Evolutionary conservation across 1,140 invertebrate species (phyloP), one percentile per base, ranked within the genome.

Genomic region (Gonatopus flavifemur): DNA sequence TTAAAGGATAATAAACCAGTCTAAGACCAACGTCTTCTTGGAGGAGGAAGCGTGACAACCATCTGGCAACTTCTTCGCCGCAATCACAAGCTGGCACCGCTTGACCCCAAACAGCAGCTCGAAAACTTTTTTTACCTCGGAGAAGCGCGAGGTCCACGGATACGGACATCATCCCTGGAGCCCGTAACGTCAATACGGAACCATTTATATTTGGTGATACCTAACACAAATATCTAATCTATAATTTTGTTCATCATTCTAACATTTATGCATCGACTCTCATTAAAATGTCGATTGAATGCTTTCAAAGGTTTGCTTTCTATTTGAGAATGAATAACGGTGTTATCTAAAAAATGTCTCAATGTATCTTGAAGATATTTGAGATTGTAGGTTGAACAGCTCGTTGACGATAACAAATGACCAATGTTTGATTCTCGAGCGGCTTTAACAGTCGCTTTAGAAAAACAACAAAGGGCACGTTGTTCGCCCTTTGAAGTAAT

Each of bases 31-130:
- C 57, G 21, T 83, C 79, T 45, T 82, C 74, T 40, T 79, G 74
- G 3, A 84, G 59, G 42, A 86, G 71, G 51, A 78, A 83, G 35
- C 80, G 70, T 0, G 84, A 86, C 42, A 86, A 66, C 84, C 84
- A 86, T 9, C 68, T 69, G 3, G 84, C 82, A 16, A 76, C 76
- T 49, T 84, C 83, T 37, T 83, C 80, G 13, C 85, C 84, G 44
- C 84, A 86, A 49, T 86, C 85, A 32, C 82, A 77, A 0, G 75
- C 78, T 15, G 77, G 62, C 3, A 85, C 67, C 0, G 72, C 45
- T 50, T 76, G 64, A 22, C 76, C 78, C 80, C 80, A 83, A 15
- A 83, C 69, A 0, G 74, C 65, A 0, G 77, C 76, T 12, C 52
- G 72, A 19, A 80, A 78, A 44, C 56, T 52, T 33, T 64, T 64